These are phyloP conservation scores for Atrichornis clamosus DNA, from an alignment of 2,113 vertebrate genomes.

Conservation along the genomic window DNA sequence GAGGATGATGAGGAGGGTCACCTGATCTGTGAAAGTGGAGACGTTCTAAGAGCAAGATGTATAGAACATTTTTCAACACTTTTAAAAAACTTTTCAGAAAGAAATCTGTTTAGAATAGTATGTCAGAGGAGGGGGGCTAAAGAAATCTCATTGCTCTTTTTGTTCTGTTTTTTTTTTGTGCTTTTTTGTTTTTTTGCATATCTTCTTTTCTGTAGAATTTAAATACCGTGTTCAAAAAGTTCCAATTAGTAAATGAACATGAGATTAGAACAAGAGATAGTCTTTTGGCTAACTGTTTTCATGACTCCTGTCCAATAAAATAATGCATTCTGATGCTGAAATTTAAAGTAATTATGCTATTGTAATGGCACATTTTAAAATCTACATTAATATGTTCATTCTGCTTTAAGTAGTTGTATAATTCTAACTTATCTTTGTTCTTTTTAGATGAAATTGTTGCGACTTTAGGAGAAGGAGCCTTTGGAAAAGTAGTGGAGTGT, in stretches of 20 bases:
- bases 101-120: conserved; percentile 81
- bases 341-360: conserved; percentile 76
- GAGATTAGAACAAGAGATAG: conserved; percentile 78
- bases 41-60: conserved; percentile 99
- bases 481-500: conserved; percentile 98
- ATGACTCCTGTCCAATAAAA: conserved; percentile 76
- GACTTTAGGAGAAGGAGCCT: conserved; percentile 96
- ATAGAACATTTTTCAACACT: conserved; percentile 97
- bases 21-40: conserved; percentile 99
- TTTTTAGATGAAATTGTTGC: conserved; percentile 96
- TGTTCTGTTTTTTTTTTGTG: conserved; percentile 78
- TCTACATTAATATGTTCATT: conserved; percentile 67
- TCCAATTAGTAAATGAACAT: conserved; percentile 73
- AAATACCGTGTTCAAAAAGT: conserved; percentile 75
- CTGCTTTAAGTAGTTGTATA: conserved; percentile 45
- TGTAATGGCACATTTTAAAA: conserved; percentile 73
- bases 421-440: conserved; percentile 44
- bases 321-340: conserved; percentile 76
- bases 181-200: conserved; percentile 79
- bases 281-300: conserved; percentile 76
- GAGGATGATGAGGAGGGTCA: conserved; percentile 99
- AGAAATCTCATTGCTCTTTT: conserved; percentile 80
- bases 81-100: conserved; percentile 77
- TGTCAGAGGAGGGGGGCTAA: conserved; percentile 79
- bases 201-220: conserved; percentile 80